Percentiles rank a stretch among this genome's conserved stretches.
phyloP scores from a whole-genome alignment of 2,113 vertebrate species.

The Alligator sinensis region DNA sequence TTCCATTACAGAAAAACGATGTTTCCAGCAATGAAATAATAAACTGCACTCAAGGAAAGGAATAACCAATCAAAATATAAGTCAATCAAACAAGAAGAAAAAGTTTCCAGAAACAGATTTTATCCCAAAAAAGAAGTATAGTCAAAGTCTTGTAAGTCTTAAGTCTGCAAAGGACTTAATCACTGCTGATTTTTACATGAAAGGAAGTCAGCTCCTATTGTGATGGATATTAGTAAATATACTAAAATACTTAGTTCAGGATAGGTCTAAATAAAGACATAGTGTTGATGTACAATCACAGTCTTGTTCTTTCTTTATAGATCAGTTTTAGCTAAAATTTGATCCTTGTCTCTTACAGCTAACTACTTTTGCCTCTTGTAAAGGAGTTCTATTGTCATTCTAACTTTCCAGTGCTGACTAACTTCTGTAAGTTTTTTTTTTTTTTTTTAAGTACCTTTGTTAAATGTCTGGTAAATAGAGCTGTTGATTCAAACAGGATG shows the following conservation, averaged over 20 bases:
- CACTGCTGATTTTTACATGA: background rate
- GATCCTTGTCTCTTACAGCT: conserved; percentile 63
- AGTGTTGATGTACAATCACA: background rate
- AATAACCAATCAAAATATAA: background rate
- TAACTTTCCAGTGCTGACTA: conserved; percentile 60
- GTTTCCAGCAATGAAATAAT: background rate
- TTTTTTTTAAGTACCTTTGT: background rate
- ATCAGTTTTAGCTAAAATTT: background rate
- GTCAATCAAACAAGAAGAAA: background rate
- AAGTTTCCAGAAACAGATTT: background rate
- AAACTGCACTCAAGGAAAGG: no score
- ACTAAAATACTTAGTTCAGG: background rate
- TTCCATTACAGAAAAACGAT: background rate
- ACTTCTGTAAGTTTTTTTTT: conserved; percentile 64
- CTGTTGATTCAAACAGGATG: background rate
- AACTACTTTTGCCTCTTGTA: conserved; percentile 18
- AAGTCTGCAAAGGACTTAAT: no score
- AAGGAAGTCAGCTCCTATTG: background rate
- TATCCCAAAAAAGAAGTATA: background rate
- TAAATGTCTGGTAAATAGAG: background rate
- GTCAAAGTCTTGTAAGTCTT: no score
- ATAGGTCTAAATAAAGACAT: background rate
- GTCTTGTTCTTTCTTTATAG: conserved; percentile 7
- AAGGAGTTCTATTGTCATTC: conserved; percentile 52
- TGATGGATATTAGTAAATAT: background rate